These are phyloP conservation scores for mouse (Mus musculus) DNA, from an alignment of 2,113 vertebrate genomes.

Conservation along the genomic window GRCm39 chr17:14677001-14677500, in stretches of 20 bases:
- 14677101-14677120: not conserved
- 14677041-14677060: not conserved
- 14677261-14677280: constrained; percentile 39
- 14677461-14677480: too few species aligned
- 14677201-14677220: constrained; percentile 56
- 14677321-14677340: not conserved
- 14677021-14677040: fast-evolving
- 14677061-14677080: not conserved
- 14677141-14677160: not conserved
- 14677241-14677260: constrained; percentile 47
- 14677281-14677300: not conserved
- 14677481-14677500: not conserved
- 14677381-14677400: not conserved
- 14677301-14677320: not conserved
- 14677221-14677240: constrained; percentile 51
- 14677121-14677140: constrained; percentile 2
- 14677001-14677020: fast-evolving
- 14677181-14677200: constrained; percentile 52
- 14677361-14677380: not conserved
- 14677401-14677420: not conserved
- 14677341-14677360: fast-evolving
- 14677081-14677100: not conserved
- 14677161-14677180: not conserved
- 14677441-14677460: not conserved
- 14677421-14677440: not conserved